Evolutionary conservation across 2,113 vertebrate species (phyloP), one percentile per base, ranked within the genome.

Genomic region (Ancistrus triradiatus): DNA sequence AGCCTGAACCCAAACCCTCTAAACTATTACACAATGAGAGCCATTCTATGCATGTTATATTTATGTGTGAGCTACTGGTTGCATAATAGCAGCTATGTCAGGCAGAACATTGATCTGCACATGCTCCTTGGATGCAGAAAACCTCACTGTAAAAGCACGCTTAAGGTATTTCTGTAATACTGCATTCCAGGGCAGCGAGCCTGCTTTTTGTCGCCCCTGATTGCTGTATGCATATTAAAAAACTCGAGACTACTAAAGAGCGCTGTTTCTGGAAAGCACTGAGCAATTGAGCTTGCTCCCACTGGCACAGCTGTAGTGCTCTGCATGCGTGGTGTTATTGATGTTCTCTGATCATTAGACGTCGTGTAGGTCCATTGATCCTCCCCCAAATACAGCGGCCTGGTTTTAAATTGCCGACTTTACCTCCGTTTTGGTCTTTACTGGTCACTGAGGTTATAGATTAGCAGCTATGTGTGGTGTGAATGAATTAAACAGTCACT

Each of bases 191-290:
- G n/a, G n/a, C n/a, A n/a, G n/a, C n/a, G n/a, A n/a, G n/a, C n/a
- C n/a, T n/a, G n/a, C n/a, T n/a, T n/a, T n/a, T n/a, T n/a, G n/a
- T n/a, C n/a, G n/a, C n/a, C n/a, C n/a, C n/a, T n/a, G n/a, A n/a
- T n/a, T n/a, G 77, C 67, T 72, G 70, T 49, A 70, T 76, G 43
- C 43, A n/a, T 64, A 66, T 28, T 6, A 37, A 61, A 56, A 61
- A 65, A 31, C 27, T 61, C 57, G 57, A 69, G 49, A 62, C 58
- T 52, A 10, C 17, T 14, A n/a, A 48, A 73, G 33, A 47, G 59
- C 38, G 38, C 37, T 27, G 46, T 27, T 31, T 62, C 19, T 64
- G 66, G 2, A 9, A 6, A 49, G 19, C 42, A 43, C 22, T 59
- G 40, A 42, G 18, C 24, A 6, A 61, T 56, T 61, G 40, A 11